Conservation (phyloP, 1,140 invertebrate species). For the Bombus breviceps region DNA sequence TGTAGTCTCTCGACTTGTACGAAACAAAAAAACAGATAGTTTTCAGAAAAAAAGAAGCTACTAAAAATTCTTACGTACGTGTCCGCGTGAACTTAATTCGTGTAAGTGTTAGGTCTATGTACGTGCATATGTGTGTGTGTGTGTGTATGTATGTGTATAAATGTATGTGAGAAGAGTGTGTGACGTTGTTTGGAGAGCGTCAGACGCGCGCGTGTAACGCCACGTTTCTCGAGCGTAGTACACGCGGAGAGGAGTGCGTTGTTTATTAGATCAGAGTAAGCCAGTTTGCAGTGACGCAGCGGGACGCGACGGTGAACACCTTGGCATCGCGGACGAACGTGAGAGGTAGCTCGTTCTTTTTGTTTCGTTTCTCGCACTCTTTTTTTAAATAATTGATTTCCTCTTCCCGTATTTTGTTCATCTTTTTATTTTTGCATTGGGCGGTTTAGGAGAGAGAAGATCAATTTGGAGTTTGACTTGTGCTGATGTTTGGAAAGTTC, state of each 20-base stretch:
- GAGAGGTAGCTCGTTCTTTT: constrained; percentile 17
- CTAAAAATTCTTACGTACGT: background rate
- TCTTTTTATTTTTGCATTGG: background rate
- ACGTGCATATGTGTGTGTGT: no score
- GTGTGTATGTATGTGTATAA: no score
- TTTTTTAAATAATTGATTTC: background rate
- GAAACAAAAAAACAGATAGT: background rate
- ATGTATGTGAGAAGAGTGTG: no score
- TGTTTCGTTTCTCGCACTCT: background rate
- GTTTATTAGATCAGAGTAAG: constrained; percentile 82
- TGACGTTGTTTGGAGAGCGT: background rate
- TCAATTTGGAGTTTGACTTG: no score
- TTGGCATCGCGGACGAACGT: constrained; percentile 69
- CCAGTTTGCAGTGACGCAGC: constrained; percentile 79
- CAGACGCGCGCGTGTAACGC: background rate
- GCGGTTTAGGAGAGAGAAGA: no score
- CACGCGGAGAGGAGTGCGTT: constrained; percentile 55
- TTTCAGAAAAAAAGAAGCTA: background rate
- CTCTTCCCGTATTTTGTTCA: background rate
- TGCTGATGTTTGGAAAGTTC: no score
- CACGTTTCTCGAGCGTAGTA: constrained; percentile 25
- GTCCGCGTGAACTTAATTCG: background rate
- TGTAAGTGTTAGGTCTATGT: no score
- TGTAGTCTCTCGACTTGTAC: background rate
- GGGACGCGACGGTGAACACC: constrained; percentile 71